Conservation (phyloP, 2,888 invertebrate species). For the Netelia fuscicornis region DNA sequence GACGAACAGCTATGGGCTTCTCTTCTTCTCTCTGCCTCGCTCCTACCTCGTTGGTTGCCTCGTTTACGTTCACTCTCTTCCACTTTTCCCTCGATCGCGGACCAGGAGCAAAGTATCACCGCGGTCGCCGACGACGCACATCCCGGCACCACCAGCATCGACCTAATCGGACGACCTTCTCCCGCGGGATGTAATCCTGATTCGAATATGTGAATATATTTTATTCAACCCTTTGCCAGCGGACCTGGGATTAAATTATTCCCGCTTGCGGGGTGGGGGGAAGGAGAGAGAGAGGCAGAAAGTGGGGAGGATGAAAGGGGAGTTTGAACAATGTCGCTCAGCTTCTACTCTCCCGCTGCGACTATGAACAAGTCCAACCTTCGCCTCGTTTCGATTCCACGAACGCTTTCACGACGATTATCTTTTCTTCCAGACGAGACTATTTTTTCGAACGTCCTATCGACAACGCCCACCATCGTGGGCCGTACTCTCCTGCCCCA, state of each 20-base stretch:
- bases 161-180: conserved; percentile 74
- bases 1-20: conserved; percentile 26
- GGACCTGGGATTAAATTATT: conserved; percentile 83
- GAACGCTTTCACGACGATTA: neutral
- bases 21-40: conserved; percentile 43
- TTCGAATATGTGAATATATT: conserved; percentile 85
- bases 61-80: conserved; percentile 36
- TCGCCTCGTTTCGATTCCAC: neutral
- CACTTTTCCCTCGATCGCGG: conserved; percentile 21
- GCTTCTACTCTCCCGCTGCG: conserved; percentile 13
- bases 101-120: conserved; percentile 28
- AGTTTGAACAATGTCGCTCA: neutral
- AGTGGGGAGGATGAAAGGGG: conserved; percentile 15
- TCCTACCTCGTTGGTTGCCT: neutral
- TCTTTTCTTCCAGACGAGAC: neutral
- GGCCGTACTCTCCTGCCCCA: conserved; percentile 34
- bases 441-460: conserved; percentile 13
- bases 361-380: neutral
- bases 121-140: conserved; percentile 29
- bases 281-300: neutral
- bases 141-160: conserved; percentile 9
- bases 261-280: conserved; percentile 40
- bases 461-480: conserved; percentile 56
- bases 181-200: conserved; percentile 78
- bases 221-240: conserved; percentile 84